Evolutionary conservation across 1,140 invertebrate species (phyloP), one percentile per base, ranked within the genome.

Genomic region (Metopolophium dirhodum): DNA sequence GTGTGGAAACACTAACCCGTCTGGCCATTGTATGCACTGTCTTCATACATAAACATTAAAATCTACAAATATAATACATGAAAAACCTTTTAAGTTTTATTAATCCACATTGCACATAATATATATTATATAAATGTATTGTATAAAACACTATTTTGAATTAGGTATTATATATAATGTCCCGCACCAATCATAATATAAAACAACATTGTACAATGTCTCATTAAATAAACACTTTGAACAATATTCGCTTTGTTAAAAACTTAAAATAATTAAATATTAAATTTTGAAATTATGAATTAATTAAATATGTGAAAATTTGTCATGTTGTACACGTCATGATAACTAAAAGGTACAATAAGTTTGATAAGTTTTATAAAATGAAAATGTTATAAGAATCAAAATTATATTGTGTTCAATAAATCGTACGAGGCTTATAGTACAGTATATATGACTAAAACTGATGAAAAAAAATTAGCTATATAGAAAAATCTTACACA

Each of bases 11-110:
- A 54, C 30, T 18, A 68, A 77, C n/a, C 7, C n/a, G 0, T 14
- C 14, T n/a, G n/a, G 7, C 61, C n/a, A 77, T 4, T 68, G 4
- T 35, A 4, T n/a, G 14, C 61, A 77, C 61, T n/a, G 4, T 77
- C 14, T 77, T n/a, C n/a, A 18, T 30, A 11, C 4, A 57, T 26
- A 18, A 2, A 54, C 51, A 68, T 68, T 68, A 14, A 77, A 77
- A 77, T 77, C n/a, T 77, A 77, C 61, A 77, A n/a, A 35, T n/a
- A 77, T 77, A 77, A 77, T n/a, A 77, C 61, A 77, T 18, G 61
- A 77, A 77, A 77, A 77, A 7, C 61, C 61, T 77, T 77, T 77
- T 77, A n/a, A 77, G 61, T 77, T n/a, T 7, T n/a, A 77, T 77
- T 77, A 7, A 77, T 35, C 0, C n/a, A n/a, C 18, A 68, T n/a